Evolutionary conservation across 2,797 vertebrate species (phyloP), one percentile per base, ranked within the genome.

Genomic region (Pangasius larnaudii): DNA sequence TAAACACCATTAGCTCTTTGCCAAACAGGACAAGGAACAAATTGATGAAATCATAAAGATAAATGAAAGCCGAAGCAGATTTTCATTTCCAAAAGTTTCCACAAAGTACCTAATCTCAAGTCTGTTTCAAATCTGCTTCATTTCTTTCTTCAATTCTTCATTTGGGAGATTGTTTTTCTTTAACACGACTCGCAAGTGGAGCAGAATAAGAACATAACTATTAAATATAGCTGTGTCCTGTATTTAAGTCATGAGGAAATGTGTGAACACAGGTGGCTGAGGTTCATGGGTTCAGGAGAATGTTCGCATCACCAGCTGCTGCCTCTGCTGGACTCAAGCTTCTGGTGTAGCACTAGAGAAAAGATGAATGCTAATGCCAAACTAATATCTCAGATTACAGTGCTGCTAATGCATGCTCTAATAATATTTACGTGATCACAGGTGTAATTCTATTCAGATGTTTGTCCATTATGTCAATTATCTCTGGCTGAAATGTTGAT

Each of bases 1-100:
- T 93, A 89, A 88, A 90, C 89, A 91, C 87, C 90, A 90, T 92
- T 92, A 92, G 84, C n/a, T 53, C 27, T 74, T 84, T 19, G 14
- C 2, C 65, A 79, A 84, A 87, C 61, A 72, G 5, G 90, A 89
- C 90, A 90, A 78, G 85, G 86, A 81, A 84, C 90, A 33, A 46
- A 89, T 89, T 87, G 90, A 85, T 79, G 85, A 65, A 59, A 77
- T 84, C 86, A 36, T 13, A 65, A 5, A 87, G 74, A 84, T 86
- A 61, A 81, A 88, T 16, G 1, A 53, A 78, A 33, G 6, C 16
- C 27, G 18, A 77, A 8, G 46, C 14, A 30, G 16, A 78, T 53
- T 19, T 30, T 19, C 2, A 53, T 78, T 53, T 75, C 22, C 1
- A 46, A 74, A 49, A 74, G 39, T 74, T 51, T 51, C 74, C 22